Base-by-base conservation (phyloP, 2,888 invertebrate species). In the Drosophila affinis region DNA sequence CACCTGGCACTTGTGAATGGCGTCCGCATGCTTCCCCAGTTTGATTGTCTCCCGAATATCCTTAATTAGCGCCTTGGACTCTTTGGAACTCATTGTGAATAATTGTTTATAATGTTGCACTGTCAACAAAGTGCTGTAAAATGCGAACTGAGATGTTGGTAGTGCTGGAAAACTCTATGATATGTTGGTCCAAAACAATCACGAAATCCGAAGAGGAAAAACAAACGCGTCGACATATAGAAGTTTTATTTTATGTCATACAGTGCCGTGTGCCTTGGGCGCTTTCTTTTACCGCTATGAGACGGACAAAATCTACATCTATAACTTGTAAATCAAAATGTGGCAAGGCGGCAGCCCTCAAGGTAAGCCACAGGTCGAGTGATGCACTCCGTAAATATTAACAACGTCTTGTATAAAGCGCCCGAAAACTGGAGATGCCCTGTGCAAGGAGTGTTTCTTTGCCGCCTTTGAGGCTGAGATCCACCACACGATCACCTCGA, bases 361-460 rank as follows among this genome's bases (percentile, higher is more conserved):
- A 96, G 94, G 97, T 96, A 10, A 39, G 32, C 3, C 10, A 3
- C 12, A 29, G 3, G 5, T 4, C 12, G 14, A 6, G 5, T 21
- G 7, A 5, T 10, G 24, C 9, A 9, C 21, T 6, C 10, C 4
- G 1, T 0, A 21, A 10, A 1, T 2, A 12, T 4, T 7, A 12
- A 29, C 14, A 2, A 2, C 18, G 2, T 18, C 12, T 7, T 45
- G 3, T 24, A 14, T 2, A 6, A 2, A 78, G 76, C 94, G 97
- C 14, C 97, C 97, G 0, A 98, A 98, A 94, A 97, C 97, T 9
- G 97, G 97, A 0, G 97, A 98, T 93, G 95, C 97, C 0, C 93
- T 99, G 24, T 99, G 99, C 91, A 98, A 97, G 92, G 96, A 97
- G 86, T 99, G 99, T 92, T 99, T 99, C 90, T 98, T 95, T 90